These are phyloP conservation scores for Sebastes oblongus DNA, from an alignment of 2,797 vertebrate species.

Conservation along the genomic window DNA sequence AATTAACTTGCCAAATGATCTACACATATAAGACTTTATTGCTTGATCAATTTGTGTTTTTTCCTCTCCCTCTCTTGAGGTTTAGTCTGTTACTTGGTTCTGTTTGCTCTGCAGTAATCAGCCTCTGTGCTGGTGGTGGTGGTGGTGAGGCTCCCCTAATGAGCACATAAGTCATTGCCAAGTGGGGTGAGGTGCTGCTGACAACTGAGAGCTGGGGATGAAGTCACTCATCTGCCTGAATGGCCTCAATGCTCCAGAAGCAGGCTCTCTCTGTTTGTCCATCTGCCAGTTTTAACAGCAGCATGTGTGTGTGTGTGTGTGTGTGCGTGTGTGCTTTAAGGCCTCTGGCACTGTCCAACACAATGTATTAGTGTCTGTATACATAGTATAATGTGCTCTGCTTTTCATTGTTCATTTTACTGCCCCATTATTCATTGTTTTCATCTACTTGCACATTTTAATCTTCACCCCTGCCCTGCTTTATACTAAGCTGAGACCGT, in stretches of 20 bases:
- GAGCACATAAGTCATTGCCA: slow-evolving; percentile 53
- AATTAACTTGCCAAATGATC: background rate
- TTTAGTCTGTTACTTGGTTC: slow-evolving; percentile 26
- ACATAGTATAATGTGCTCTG: slow-evolving; percentile 14
- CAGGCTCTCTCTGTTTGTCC: slow-evolving; percentile 55
- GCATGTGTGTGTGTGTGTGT: background rate
- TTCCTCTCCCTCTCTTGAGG: background rate
- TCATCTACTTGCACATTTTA: slow-evolving; percentile 45
- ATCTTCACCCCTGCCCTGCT: slow-evolving; percentile 52
- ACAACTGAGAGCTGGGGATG: slow-evolving; percentile 54
- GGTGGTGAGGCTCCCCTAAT: slow-evolving; percentile 43
- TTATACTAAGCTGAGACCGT: slow-evolving; percentile 45
- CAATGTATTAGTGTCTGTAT: slow-evolving; percentile 35
- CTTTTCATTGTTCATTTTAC: slow-evolving; percentile 27
- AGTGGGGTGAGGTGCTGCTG: slow-evolving; percentile 67
- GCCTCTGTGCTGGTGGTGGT: slow-evolving; percentile 32
- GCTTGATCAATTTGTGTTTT: slow-evolving; percentile 7
- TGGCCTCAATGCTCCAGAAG: slow-evolving; percentile 58
- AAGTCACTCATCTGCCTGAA: slow-evolving; percentile 62
- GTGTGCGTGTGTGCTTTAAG: slow-evolving; percentile 20
- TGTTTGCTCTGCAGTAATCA: slow-evolving; percentile 36
- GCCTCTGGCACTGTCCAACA: slow-evolving; percentile 22
- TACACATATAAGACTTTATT: background rate
- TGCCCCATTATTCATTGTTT: slow-evolving; percentile 58
- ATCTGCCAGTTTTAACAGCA: slow-evolving; percentile 54